These are phyloP conservation scores for Chaetogeoica ovagalla DNA, from an alignment of 2,888 invertebrate genomes.

Conservation along the genomic window DNA sequence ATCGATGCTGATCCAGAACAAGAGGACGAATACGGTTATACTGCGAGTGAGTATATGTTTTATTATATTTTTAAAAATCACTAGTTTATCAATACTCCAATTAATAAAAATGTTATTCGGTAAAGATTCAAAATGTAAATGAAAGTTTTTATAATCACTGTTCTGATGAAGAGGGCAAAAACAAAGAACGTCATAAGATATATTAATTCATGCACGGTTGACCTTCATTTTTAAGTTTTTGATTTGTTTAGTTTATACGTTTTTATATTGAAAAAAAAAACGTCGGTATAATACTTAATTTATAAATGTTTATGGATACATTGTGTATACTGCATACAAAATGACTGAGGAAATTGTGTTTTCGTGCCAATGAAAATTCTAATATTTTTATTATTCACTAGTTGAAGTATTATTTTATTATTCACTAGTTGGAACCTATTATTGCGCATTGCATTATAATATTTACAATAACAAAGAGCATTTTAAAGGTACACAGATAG, in stretches of 20 bases:
- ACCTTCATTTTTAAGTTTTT: neutral
- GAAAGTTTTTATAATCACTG: neutral
- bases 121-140: slow-evolving; percentile 1
- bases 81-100: neutral
- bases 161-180: neutral
- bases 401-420: too few relatives aligned
- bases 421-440: too few relatives aligned
- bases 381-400: neutral
- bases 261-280: neutral
- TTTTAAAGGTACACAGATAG: too few relatives aligned
- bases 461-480: too few relatives aligned
- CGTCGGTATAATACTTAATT: neutral
- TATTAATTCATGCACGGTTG: neutral
- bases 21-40: slow-evolving; percentile 92
- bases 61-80: neutral
- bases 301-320: neutral
- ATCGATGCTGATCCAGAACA: slow-evolving; percentile 78
- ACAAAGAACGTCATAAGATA: neutral
- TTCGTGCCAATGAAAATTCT: neutral
- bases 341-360: too few relatives aligned
- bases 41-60: slow-evolving; percentile 74
- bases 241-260: neutral
- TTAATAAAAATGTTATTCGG: slow-evolving; percentile 4
- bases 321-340: too few relatives aligned
- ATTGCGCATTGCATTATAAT: too few relatives aligned